These are phyloP conservation scores for Drosophila leontia DNA, from an alignment of 1,140 invertebrate genomes.

Conservation along the genomic window DNA sequence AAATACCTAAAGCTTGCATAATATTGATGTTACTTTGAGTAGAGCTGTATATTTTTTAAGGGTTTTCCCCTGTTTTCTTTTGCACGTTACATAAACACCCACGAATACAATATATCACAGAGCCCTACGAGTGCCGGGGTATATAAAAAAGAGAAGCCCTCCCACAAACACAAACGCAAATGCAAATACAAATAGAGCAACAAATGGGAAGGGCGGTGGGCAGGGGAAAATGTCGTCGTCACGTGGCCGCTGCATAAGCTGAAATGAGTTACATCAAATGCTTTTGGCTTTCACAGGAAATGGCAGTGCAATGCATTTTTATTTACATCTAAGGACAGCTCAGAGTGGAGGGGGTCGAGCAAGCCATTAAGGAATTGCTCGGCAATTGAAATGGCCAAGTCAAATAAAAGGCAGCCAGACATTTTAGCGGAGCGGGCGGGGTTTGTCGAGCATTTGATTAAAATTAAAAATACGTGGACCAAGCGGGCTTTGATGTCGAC, in stretches of 20 bases:
- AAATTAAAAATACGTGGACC: conserved; percentile 63
- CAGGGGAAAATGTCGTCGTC: conserved; percentile 41
- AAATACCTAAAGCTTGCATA: not conserved
- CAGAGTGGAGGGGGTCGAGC: conserved; percentile 5
- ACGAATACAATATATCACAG: conserved; percentile 7
- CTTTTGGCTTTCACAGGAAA: conserved; percentile 76
- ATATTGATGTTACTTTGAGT: not conserved
- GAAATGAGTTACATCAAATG: conserved; percentile 80
- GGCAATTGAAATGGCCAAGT: conserved; percentile 73
- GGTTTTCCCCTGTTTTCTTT: not conserved
- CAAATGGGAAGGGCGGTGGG: conserved; percentile 13
- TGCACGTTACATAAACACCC: not conserved
- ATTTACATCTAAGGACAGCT: conserved; percentile 64
- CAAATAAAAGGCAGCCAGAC: conserved; percentile 48
- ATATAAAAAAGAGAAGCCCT: conserved; percentile 11
- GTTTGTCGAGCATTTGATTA: conserved; percentile 72
- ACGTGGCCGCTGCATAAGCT: conserved; percentile 67
- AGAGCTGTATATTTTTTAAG: not conserved
- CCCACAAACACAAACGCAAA: conserved; percentile 27
- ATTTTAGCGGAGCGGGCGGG: conserved; percentile 4
- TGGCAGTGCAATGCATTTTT: conserved; percentile 76
- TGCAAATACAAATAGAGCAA: conserved; percentile 41
- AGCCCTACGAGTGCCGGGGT: conserved; percentile 9
- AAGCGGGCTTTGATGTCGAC: conserved; percentile 66
- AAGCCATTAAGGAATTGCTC: conserved; percentile 81